These are phyloP conservation scores for Arbacia lixula DNA, from an alignment of 53 echinoderm and acorn worm species.

Conservation along the genomic window DNA sequence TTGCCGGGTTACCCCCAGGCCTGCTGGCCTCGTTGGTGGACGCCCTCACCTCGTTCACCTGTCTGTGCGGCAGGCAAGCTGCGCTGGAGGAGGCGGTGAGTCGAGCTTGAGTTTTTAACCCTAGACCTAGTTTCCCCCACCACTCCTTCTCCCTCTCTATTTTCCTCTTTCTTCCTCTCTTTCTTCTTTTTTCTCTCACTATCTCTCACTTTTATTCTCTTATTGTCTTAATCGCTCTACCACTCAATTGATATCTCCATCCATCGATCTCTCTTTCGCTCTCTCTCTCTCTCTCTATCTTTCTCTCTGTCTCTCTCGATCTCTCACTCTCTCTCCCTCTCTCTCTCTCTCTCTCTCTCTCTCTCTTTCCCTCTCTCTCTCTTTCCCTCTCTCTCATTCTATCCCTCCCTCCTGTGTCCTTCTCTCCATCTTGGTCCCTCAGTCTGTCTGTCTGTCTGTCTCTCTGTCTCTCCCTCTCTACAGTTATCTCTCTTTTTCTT, in stretches of 20 bases:
- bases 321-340: neutral
- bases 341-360: neutral
- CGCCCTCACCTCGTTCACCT: conserved; percentile 77
- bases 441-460: neutral
- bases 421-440: neutral
- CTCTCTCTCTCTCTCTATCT: neutral
- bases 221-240: neutral
- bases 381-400: neutral
- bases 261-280: neutral
- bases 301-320: neutral
- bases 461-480: neutral
- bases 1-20: conserved; percentile 68
- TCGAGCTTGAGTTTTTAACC: neutral
- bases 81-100: conserved; percentile 98
- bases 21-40: conserved; percentile 75
- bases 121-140: neutral
- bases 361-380: neutral
- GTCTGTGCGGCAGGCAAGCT: conserved; percentile 83
- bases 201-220: neutral
- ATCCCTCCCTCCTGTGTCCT: neutral
- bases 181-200: neutral
- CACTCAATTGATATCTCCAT: neutral
- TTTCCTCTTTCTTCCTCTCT: neutral
- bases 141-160: neutral
- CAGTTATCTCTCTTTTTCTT: neutral